Percentiles rank a stretch among this genome's conserved stretches.
phyloP scores from a whole-genome alignment of 1,140 invertebrate genomes.

The Philopotamus ludificatus region DNA sequence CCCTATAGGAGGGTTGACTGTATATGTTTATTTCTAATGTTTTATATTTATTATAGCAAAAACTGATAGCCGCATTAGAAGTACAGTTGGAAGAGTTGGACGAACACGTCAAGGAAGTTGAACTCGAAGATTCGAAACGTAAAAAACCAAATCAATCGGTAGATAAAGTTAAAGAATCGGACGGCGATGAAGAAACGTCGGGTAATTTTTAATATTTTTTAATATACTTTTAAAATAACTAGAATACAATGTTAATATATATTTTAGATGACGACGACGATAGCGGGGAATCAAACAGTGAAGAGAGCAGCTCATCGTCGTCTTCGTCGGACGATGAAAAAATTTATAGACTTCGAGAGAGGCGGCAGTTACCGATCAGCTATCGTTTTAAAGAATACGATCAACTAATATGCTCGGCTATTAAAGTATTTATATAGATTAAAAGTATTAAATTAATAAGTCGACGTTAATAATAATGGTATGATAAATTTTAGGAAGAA shows the following conservation, averaged over 20 bases:
- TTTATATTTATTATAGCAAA: slow-evolving; percentile 54
- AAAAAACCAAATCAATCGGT: slow-evolving; percentile 58
- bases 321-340: slow-evolving; percentile 67
- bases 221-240: background rate
- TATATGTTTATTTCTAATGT: background rate
- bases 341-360: slow-evolving; percentile 77
- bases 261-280: slow-evolving; percentile 26
- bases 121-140: slow-evolving; percentile 64
- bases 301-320: slow-evolving; percentile 50
- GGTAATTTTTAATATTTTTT: slow-evolving; percentile 23
- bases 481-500: slow-evolving; percentile 38
- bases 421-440: slow-evolving; percentile 60
- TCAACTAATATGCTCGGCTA: slow-evolving; percentile 89
- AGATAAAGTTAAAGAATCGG: slow-evolving; percentile 42
- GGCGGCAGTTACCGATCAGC: slow-evolving; percentile 72
- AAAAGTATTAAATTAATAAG: too few relatives aligned
- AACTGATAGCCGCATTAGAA: slow-evolving; percentile 69
- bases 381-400: slow-evolving; percentile 92
- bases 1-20: background rate
- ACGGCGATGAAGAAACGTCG: slow-evolving; percentile 23
- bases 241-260: background rate
- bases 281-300: slow-evolving; percentile 26
- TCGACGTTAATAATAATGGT: too few relatives aligned
- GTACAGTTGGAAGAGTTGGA: slow-evolving; percentile 63
- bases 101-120: slow-evolving; percentile 60